These are phyloP conservation scores for Dreissena rostriformis DNA, from an alignment of 1,140 invertebrate species.

Conservation along the genomic window DNA sequence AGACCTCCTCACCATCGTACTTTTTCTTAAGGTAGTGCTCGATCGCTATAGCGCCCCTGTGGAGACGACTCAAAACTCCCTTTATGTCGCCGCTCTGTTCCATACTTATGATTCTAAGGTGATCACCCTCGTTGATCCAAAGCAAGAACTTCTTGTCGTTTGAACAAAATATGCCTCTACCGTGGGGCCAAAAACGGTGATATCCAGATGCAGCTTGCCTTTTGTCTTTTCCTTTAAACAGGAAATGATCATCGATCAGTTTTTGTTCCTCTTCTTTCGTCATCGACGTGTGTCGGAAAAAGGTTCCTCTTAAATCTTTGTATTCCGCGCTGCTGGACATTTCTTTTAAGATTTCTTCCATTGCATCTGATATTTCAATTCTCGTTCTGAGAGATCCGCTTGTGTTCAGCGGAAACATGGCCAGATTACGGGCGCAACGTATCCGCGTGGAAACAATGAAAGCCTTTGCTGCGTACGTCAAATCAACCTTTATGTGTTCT, in stretches of 20 bases:
- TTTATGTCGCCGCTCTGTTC: constrained; percentile 85
- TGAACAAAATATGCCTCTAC: constrained; percentile 97
- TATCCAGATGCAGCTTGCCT: constrained; percentile 18
- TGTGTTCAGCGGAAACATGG: constrained; percentile 19
- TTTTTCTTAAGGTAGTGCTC: constrained; percentile 16
- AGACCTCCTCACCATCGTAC: neutral
- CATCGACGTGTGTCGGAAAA: constrained; percentile 16
- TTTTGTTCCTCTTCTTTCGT: constrained; percentile 11
- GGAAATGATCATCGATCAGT: constrained; percentile 31
- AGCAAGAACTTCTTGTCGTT: constrained; percentile 97
- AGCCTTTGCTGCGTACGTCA: neutral
- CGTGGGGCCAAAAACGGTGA: constrained; percentile 90
- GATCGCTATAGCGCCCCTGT: constrained; percentile 4
- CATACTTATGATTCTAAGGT: constrained; percentile 98
- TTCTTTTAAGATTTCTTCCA: neutral
- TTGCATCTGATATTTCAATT: neutral
- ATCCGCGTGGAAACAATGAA: constrained; percentile 8
- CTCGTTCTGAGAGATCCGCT: neutral
- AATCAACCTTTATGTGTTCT: neutral
- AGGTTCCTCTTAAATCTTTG: constrained; percentile 16
- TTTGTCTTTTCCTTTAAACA: constrained; percentile 41
- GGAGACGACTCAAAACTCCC: neutral
- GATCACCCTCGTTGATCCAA: constrained; percentile 99
- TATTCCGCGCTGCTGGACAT: neutral
- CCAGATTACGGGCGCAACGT: constrained; percentile 20